Base-by-base conservation (phyloP, 2,797 vertebrate species). In the Alca torda region DNA sequence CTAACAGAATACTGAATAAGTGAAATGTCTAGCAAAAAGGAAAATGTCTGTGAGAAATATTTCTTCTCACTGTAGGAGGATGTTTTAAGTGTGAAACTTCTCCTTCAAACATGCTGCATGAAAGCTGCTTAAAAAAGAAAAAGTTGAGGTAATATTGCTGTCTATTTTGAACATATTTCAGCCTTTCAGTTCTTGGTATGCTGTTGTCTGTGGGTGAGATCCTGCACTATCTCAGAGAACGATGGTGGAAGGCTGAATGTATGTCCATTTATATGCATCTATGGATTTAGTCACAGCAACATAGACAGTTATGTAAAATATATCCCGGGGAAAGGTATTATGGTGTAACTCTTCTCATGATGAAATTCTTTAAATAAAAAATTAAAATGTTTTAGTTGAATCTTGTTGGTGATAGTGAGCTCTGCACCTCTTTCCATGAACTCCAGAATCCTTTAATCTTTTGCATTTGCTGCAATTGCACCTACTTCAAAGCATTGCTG, bases 401-500 rank as follows among this genome's bases (percentile, higher is more conserved):
- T 90, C 84, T 92, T 56, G 23, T 30, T 69, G 78, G 75, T 56
- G 87, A 78, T 86, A 81, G 82, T 16, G 75, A 96, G 90, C 76
- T 95, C 76, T 78, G 81, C 70, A 65, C 82, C 89, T 89, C 90
- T 91, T 56, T 83, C 69, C 59, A 6, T 63, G 89, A 96, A 65
- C 93, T 93, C 90, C 41, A 73, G 82, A 91, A 88, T 90, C 90
- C 96, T 97, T 97, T 97, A 92, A 97, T 97, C 95, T 96, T 93
- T 87, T 92, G 93, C 89, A 91, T 93, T 95, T 93, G 90, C 93
- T 95, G 92, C 95, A 93, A 24, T 92, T 92, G 82, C 93, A 92
- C 89, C 87, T 92, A 95, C 93, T 92, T 97, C 94, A 97, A 97
- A 97, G 96, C 82, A 18, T 73, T 88, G 93, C 96, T 97, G 89